Conservation (phyloP, 2,797 vertebrate species). For the Erethizon dorsatum region DNA sequence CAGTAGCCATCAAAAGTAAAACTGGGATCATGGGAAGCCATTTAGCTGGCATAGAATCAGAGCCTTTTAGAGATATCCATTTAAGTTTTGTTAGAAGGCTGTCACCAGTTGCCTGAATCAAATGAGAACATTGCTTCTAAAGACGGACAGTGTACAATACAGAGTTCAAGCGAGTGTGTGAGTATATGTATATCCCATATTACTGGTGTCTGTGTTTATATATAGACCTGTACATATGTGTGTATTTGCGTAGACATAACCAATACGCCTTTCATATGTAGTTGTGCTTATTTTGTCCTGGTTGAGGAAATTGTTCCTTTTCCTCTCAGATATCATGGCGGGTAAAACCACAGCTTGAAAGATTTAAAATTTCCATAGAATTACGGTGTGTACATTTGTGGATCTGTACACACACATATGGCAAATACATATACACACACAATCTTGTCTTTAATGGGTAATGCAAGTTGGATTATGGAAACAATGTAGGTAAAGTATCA, state of each 20-base stretch:
- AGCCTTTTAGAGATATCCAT: conserved; percentile 58
- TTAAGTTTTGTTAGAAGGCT: conserved; percentile 80
- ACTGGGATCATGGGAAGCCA: conserved; percentile 59
- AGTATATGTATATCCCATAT: conserved; percentile 81
- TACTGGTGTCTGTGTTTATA: conserved; percentile 70
- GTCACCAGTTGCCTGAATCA: conserved; percentile 69
- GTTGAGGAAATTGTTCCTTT: conserved; percentile 47
- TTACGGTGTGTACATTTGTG: conserved; percentile 62
- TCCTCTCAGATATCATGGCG: conserved; percentile 41
- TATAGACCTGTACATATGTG: conserved; percentile 76
- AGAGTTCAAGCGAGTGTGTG: conserved; percentile 78
- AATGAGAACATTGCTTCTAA: conserved; percentile 81
- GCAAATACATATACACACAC: conserved; percentile 79
- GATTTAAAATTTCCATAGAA: conserved; percentile 72
- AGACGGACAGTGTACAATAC: conserved; percentile 73
- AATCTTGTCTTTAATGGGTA: conserved; percentile 79
- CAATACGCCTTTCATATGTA: conserved; percentile 57
- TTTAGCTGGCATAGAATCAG: conserved; percentile 71
- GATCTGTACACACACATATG: conserved; percentile 67
- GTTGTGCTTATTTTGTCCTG: conserved; percentile 67
- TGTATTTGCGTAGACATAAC: conserved; percentile 60
- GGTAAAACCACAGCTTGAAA: conserved; percentile 52
- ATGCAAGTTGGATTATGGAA: conserved; percentile 84
- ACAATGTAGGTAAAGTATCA: conserved; percentile 91
- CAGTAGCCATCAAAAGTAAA: conserved; percentile 10